Conservation (phyloP, 2,797 vertebrate species). For the Pangasius krempfi region DNA sequence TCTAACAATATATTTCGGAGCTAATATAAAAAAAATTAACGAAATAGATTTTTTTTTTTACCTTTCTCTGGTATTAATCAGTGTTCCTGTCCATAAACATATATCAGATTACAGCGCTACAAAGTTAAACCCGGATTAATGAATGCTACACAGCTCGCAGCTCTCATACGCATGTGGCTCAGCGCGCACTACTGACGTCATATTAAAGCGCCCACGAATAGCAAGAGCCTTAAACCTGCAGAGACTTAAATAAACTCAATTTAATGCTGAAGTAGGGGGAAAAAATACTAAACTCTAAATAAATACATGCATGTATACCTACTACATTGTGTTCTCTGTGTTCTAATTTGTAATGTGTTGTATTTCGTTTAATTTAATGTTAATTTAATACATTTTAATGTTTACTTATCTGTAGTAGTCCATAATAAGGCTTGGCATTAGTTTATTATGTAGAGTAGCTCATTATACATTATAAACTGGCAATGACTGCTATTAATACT, state of each 20-base stretch:
- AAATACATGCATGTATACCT: neutral
- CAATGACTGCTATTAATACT: neutral
- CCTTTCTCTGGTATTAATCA: neutral
- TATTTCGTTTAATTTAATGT: neutral
- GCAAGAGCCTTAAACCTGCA: conserved; percentile 12
- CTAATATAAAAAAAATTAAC: neutral
- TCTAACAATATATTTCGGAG: neutral
- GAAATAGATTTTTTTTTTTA: neutral
- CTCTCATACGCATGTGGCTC: conserved; percentile 15
- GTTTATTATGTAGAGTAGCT: no score
- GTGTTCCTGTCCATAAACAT: neutral
- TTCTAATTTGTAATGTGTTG: neutral
- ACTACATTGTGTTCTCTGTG: neutral
- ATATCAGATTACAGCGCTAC: neutral
- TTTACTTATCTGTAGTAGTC: neutral
- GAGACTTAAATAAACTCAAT: neutral
- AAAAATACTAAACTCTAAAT: neutral
- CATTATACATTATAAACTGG: neutral
- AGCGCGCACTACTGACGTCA: conserved; percentile 30
- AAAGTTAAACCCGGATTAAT: neutral
- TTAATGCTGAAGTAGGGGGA: no score
- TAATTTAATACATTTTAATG: neutral
- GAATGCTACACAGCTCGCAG: neutral
- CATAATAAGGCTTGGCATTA: no score
- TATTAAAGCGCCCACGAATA: conserved; percentile 9